A percentile compares a stretch with the other conserved stretches of the same genome.
These are phyloP conservation scores for Drosophila asahinai DNA, from an alignment of 1,140 invertebrate species.

Conservation along the genomic window DNA sequence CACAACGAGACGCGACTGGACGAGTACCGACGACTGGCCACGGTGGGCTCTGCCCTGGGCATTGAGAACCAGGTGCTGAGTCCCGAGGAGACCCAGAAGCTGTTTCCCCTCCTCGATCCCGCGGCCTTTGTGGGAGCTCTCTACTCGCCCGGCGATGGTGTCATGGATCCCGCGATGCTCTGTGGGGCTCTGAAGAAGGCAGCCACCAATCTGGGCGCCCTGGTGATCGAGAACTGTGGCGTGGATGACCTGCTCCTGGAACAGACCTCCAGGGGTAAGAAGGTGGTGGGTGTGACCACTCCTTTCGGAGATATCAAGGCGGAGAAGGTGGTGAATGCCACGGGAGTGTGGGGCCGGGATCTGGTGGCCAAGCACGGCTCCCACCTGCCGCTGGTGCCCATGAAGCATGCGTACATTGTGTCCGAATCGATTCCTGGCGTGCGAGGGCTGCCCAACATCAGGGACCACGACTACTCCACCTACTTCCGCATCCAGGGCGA, in stretches of 20 bases:
- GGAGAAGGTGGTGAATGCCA: constrained; percentile 89
- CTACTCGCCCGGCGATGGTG: constrained; percentile 93
- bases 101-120: constrained; percentile 93
- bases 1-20: constrained; percentile 91
- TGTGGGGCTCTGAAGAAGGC: constrained; percentile 90
- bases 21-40: constrained; percentile 93
- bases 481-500: constrained; percentile 94
- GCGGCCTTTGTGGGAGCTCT: constrained; percentile 90
- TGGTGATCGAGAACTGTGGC: constrained; percentile 91
- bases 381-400: constrained; percentile 91
- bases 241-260: constrained; percentile 88
- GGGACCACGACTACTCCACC: constrained; percentile 93
- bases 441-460: constrained; percentile 91
- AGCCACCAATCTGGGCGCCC: constrained; percentile 89
- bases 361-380: constrained; percentile 90
- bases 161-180: constrained; percentile 92
- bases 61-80: constrained; percentile 91
- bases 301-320: constrained; percentile 88
- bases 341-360: constrained; percentile 92
- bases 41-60: constrained; percentile 91
- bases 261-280: constrained; percentile 85
- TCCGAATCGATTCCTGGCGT: constrained; percentile 91
- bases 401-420: constrained; percentile 96
- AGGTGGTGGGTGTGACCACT: constrained; percentile 92
- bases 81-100: constrained; percentile 90